These are phyloP conservation scores for Gerris lacustris DNA, from an alignment of 2,888 invertebrate species.

Conservation along the genomic window DNA sequence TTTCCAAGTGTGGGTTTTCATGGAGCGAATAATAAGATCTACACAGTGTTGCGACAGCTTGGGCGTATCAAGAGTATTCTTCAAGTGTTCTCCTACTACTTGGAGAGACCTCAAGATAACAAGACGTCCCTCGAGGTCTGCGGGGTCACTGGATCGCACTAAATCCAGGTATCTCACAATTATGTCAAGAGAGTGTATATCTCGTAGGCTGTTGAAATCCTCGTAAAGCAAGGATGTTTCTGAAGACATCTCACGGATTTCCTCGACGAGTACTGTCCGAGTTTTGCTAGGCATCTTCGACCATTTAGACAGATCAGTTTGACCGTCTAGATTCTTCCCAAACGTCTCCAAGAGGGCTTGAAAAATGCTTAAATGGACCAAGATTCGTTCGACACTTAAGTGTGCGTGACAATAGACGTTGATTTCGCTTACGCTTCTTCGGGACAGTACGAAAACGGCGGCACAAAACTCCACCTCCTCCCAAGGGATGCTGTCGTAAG, in stretches of 20 bases:
- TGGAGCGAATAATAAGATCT: neutral
- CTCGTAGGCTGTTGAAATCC: neutral
- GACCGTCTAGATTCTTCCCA: neutral
- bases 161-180: neutral
- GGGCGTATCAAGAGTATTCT: neutral
- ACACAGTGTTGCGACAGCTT: neutral
- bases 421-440: neutral
- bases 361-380: neutral
- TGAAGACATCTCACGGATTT: neutral
- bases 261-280: neutral
- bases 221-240: neutral
- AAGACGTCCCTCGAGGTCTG: neutral
- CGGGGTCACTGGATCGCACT: neutral
- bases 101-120: neutral
- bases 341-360: neutral
- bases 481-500: neutral
- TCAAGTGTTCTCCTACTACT: neutral
- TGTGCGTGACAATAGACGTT: neutral
- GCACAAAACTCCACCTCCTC: neutral
- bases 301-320: neutral
- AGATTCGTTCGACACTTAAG: neutral
- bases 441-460: neutral
- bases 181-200: neutral
- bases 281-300: neutral
- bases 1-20: neutral